Evolutionary conservation across 23 tunicate species (phyloP), one percentile per base, ranked within the genome.

Genomic region (Pegea sp.): DNA sequence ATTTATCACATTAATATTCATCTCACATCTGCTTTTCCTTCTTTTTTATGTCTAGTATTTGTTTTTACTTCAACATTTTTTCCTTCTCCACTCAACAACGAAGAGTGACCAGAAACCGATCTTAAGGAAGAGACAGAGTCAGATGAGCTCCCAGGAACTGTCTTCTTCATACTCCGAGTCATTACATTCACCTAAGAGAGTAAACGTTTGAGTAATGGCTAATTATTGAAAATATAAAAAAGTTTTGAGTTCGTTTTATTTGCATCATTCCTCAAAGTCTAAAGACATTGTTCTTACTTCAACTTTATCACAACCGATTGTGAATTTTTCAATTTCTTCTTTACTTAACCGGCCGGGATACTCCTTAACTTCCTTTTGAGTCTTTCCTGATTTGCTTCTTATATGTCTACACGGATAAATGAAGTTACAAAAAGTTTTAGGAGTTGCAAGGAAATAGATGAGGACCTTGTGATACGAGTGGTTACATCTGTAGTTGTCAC

Each of bases 271-370:
- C 16, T 38, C 16, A 38, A 38, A 38, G 13, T 16, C 16, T 38
- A 38, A 38, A 38, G 13, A 38, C 46, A 11, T 38, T 38, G 22
- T 16, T 7, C 19, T 20, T 20, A 51, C 56, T 21, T 51, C 56
- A 8, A 51, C 56, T 21, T 21, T 51, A 6, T 51, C 56, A 21
- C 56, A 51, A 7, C 56, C 56, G 8, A 20, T 6, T 21, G 56
- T 21, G 20, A 51, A 21, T 21, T 51, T 51, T 20, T 51, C 56
- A n/a, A 51, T 20, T 20, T 51, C 56, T 21, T 51, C 56, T 21
- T 20, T n/a, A 18, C 8, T 11, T 21, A 51, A 21, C 56, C 56
- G 13, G 8, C 56, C 56, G 8, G 20, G 22, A 21, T 16, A 51
- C 56, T 51, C 56, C 22, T 18, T 20, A n/a, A 51, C 56, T 16